These are phyloP conservation scores for Scaptomyza caliginosa DNA, from an alignment of 2,888 invertebrate species.

Conservation along the genomic window DNA sequence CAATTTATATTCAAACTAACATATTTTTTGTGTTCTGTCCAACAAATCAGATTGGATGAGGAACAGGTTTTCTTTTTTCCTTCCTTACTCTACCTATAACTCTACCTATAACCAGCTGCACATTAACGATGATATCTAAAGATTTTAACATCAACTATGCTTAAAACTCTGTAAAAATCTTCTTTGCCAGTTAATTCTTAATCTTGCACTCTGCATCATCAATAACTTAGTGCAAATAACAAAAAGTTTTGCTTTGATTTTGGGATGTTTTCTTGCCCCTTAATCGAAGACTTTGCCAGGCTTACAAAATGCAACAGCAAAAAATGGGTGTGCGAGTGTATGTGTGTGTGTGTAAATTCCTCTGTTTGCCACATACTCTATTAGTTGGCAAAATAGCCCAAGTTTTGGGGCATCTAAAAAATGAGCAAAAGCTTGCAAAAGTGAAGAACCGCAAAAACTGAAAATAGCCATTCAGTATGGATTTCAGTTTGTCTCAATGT, in stretches of 20 bases:
- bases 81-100: too few species aligned
- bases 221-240: neutral
- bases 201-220: too few species aligned
- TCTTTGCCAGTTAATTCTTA: too few species aligned
- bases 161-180: too few species aligned
- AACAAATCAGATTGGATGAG: too few species aligned
- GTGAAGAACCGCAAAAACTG: conserved; percentile 12
- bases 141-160: too few species aligned
- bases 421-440: conserved; percentile 46
- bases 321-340: neutral
- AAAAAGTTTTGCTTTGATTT: neutral
- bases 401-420: conserved; percentile 67
- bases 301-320: neutral
- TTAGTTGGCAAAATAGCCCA: conserved; percentile 67
- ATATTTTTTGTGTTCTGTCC: too few species aligned
- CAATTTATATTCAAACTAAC: too few species aligned
- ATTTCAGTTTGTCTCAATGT: conserved; percentile 10
- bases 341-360: conserved; percentile 57
- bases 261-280: neutral
- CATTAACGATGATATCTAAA: too few species aligned
- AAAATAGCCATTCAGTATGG: conserved; percentile 12
- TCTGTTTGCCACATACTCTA: conserved; percentile 65
- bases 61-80: too few species aligned
- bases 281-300: neutral
- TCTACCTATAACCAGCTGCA: too few species aligned